Evolutionary conservation across 2,888 invertebrate genomes (phyloP).

Genomic region (Drosophila demipolita): DNA sequence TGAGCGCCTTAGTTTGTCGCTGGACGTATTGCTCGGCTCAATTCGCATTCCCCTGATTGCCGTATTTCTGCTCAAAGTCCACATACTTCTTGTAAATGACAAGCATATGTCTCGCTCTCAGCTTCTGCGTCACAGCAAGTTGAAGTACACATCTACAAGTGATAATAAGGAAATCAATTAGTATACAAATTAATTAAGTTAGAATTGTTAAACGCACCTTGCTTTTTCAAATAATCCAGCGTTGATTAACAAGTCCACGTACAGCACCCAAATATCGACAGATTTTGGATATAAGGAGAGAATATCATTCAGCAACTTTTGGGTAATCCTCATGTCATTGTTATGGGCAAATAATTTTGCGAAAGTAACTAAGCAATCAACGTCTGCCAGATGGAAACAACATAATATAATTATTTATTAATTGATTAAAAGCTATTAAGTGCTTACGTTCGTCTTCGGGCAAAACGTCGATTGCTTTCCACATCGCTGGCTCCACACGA

Average conservation of each 20-base stretch:
- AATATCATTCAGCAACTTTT: constrained; percentile 95
- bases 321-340: constrained; percentile 92
- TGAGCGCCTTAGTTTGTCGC: constrained; percentile 44
- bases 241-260: constrained; percentile 94
- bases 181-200: not conserved
- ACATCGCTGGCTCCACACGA: constrained; percentile 93
- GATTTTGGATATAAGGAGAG: too few species aligned
- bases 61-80: constrained; percentile 92
- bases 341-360: constrained; percentile 93
- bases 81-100: constrained; percentile 94
- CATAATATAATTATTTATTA: not conserved
- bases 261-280: constrained; percentile 94
- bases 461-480: constrained; percentile 90
- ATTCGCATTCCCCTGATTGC: constrained; percentile 88
- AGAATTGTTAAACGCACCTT: constrained; percentile 87
- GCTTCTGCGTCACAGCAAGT: constrained; percentile 90
- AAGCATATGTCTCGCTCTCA: constrained; percentile 93
- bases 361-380: constrained; percentile 93
- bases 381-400: constrained; percentile 87
- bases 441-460: constrained; percentile 93
- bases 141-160: constrained; percentile 90
- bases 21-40: constrained; percentile 86
- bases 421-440: not conserved
- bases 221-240: constrained; percentile 89
- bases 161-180: constrained; percentile 7